Percentiles rank a stretch among this genome's conserved stretches.
Evolutionary conservation across 2,888 invertebrate genomes (phyloP).

Genomic region (Microctonus aethiopoides): DNA sequence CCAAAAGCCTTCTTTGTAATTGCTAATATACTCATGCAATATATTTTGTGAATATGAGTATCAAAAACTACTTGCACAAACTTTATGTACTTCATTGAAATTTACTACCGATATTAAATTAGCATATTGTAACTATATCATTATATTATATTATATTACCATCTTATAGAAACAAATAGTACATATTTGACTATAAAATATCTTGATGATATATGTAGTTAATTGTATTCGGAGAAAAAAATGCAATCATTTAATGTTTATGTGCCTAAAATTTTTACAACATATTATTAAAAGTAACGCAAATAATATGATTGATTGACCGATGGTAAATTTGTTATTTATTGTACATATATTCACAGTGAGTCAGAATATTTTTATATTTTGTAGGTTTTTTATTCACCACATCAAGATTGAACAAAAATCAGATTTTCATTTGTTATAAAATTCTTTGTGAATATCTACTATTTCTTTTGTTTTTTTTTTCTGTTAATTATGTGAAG

Average conservation of each 20-base stretch:
- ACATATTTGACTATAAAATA: not conserved
- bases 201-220: not conserved
- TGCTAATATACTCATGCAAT: conserved; percentile 39
- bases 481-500: conserved; percentile 39
- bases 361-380: not conserved
- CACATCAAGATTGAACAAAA: conserved; percentile 24
- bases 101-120: conserved; percentile 8
- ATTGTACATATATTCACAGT: not conserved
- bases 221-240: too few relatives aligned
- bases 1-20: conserved; percentile 28
- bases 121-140: not conserved
- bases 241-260: not conserved
- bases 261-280: not conserved
- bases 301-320: not conserved
- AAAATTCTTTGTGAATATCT: too few relatives aligned
- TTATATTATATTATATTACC: conserved; percentile 2
- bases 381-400: not conserved
- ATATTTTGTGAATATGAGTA: conserved; percentile 23
- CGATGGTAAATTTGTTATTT: not conserved
- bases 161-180: not conserved
- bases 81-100: conserved; percentile 7
- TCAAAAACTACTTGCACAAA: not conserved
- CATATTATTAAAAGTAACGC: not conserved
- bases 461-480: conserved; percentile 4
- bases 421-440: too few relatives aligned